Conservation (phyloP, 2,888 invertebrate species). For the Branchinecta sandiegonensis region DNA sequence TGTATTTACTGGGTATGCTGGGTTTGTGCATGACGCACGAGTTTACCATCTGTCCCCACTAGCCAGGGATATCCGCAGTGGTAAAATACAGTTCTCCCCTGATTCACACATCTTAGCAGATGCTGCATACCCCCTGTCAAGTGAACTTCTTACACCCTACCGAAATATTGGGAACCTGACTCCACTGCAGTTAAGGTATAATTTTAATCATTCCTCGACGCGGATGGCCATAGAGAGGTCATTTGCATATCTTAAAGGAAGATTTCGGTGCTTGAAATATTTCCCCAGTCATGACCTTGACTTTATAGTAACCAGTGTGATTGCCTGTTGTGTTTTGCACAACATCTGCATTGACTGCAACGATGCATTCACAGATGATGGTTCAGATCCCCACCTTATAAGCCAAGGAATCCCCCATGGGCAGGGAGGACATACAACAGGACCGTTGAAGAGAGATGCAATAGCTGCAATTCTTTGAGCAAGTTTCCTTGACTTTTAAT, state of each 20-base stretch:
- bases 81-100: background rate
- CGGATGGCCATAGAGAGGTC: conserved; percentile 25
- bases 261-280: conserved; percentile 26
- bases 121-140: conserved; percentile 16
- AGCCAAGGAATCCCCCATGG: too few relatives aligned
- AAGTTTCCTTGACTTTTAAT: too few relatives aligned
- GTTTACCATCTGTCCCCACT: conserved; percentile 5
- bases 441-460: too few relatives aligned
- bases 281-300: conserved; percentile 18
- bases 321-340: background rate
- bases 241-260: conserved; percentile 27
- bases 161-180: background rate
- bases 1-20: conserved; percentile 14
- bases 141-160: background rate
- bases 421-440: too few relatives aligned
- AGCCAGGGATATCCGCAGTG: background rate
- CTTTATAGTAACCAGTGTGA: background rate
- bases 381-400: too few relatives aligned
- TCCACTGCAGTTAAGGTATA: conserved; percentile 18
- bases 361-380: too few relatives aligned
- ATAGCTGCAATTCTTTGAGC: too few relatives aligned
- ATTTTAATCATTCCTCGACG: conserved; percentile 25
- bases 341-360: too few relatives aligned
- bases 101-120: conserved; percentile 9
- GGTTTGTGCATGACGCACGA: conserved; percentile 20